A percentile compares a stretch with the other conserved stretches of the same genome.
Conservation (phyloP, 2,888 invertebrate genomes). For the Corbicula japonica region DNA sequence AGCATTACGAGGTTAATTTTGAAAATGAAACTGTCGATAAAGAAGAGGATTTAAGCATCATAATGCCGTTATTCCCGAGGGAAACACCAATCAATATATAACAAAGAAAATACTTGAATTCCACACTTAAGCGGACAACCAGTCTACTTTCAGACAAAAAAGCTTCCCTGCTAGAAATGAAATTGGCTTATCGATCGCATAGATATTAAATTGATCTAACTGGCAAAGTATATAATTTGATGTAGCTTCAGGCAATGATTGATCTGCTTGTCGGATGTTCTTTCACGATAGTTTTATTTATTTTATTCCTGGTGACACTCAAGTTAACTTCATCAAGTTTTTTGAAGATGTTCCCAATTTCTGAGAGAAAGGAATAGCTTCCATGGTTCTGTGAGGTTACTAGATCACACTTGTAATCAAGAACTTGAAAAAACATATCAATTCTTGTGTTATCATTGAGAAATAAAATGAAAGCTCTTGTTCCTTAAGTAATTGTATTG, state of each 20-base stretch:
- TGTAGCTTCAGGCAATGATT: conserved; percentile 12
- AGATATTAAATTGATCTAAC: conserved; percentile 45
- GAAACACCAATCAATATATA: conserved; percentile 12
- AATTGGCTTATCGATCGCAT: conserved; percentile 43
- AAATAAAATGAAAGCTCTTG: too few species aligned
- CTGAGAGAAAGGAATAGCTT: too few species aligned
- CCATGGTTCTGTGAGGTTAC: too few species aligned
- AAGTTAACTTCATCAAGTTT: too few species aligned
- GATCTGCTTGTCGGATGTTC: too few species aligned
- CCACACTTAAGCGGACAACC: conserved; percentile 10
- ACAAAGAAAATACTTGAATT: conserved; percentile 22
- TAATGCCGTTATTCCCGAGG: neutral
- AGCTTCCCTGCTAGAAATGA: conserved; percentile 33
- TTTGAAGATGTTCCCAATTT: too few species aligned
- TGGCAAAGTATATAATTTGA: conserved; percentile 31
- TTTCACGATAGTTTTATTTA: too few species aligned
- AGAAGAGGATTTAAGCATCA: conserved; percentile 1
- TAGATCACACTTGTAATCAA: too few species aligned
- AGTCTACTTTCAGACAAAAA: conserved; percentile 36
- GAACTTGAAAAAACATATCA: too few species aligned
- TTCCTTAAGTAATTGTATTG: too few species aligned
- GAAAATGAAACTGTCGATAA: conserved; percentile 5
- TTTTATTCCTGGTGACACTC: too few species aligned
- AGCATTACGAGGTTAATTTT: conserved; percentile 25
- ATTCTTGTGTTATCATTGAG: too few species aligned